These are phyloP conservation scores for Anthoscopus minutus DNA, from an alignment of 2,113 vertebrate species.

Conservation along the genomic window DNA sequence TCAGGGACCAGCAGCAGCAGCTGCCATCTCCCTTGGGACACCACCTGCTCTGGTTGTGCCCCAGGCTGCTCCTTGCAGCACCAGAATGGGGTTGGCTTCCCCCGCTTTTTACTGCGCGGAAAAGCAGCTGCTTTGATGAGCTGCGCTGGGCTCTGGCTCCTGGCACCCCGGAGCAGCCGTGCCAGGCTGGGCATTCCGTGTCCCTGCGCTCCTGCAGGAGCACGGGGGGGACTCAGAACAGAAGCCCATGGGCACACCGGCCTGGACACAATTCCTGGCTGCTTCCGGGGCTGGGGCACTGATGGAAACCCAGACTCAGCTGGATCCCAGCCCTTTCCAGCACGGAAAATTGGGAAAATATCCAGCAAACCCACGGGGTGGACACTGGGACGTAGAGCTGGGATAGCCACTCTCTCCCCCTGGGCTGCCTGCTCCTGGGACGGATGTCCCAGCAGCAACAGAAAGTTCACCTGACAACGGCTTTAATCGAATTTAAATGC, in stretches of 20 bases:
- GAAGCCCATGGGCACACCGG: fast-evolving
- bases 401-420: fast-evolving
- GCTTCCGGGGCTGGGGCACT: too few species aligned
- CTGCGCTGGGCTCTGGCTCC: not conserved
- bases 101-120: fast-evolving
- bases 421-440: not conserved
- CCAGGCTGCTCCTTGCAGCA: not conserved
- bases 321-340: not conserved
- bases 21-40: not conserved
- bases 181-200: not conserved
- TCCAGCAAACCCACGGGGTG: fast-evolving
- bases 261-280: not conserved
- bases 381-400: fast-evolving
- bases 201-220: fast-evolving
- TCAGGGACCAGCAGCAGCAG: fast-evolving
- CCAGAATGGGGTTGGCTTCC: fast-evolving
- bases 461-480: not conserved
- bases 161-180: fast-evolving
- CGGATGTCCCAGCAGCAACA: fast-evolving
- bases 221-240: not conserved
- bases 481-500: not conserved
- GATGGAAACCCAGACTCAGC: fast-evolving
- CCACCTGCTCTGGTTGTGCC: fast-evolving
- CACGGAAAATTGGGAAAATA: not conserved
- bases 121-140: not conserved